These are phyloP conservation scores for Plagodis dolabraria DNA, from an alignment of 2,888 invertebrate genomes.

Conservation along the genomic window DNA sequence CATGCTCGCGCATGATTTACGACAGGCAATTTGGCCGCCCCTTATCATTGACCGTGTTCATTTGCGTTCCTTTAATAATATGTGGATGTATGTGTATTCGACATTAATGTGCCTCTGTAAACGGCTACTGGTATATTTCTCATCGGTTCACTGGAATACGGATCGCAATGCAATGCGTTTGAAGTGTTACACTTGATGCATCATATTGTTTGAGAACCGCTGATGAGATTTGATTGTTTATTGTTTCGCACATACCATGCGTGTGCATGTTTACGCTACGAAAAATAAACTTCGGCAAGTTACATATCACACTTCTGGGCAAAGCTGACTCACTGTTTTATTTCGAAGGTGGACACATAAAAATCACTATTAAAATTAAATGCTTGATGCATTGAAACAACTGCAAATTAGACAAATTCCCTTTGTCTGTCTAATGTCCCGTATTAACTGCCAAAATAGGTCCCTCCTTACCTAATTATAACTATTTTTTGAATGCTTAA, in stretches of 20 bases:
- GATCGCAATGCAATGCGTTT: constrained; percentile 49
- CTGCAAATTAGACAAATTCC: constrained; percentile 5
- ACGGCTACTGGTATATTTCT: constrained; percentile 45
- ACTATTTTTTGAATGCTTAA: no score
- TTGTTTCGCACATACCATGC: constrained; percentile 54
- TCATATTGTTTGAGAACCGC: constrained; percentile 45
- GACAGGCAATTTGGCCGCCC: constrained; percentile 54
- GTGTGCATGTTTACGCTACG: constrained; percentile 49
- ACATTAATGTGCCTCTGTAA: constrained; percentile 36
- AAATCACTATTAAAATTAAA: constrained; percentile 11
- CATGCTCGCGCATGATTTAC: constrained; percentile 53
- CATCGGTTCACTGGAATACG: constrained; percentile 41
- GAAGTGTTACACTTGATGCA: constrained; percentile 54
- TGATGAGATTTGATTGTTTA: constrained; percentile 68
- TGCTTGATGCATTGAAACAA: background rate
- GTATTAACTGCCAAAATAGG: no score
- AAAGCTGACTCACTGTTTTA: constrained; percentile 42
- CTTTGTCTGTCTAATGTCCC: constrained; percentile 3
- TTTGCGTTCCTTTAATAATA: constrained; percentile 54
- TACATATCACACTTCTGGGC: constrained; percentile 41
- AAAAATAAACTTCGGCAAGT: constrained; percentile 47
- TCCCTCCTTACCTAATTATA: no score
- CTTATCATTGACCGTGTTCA: constrained; percentile 59
- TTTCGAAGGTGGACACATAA: constrained; percentile 23
- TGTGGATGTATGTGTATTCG: constrained; percentile 35